These are phyloP conservation scores for Arizona elegans DNA, from an alignment of 2,113 vertebrate species.

Conservation along the genomic window DNA sequence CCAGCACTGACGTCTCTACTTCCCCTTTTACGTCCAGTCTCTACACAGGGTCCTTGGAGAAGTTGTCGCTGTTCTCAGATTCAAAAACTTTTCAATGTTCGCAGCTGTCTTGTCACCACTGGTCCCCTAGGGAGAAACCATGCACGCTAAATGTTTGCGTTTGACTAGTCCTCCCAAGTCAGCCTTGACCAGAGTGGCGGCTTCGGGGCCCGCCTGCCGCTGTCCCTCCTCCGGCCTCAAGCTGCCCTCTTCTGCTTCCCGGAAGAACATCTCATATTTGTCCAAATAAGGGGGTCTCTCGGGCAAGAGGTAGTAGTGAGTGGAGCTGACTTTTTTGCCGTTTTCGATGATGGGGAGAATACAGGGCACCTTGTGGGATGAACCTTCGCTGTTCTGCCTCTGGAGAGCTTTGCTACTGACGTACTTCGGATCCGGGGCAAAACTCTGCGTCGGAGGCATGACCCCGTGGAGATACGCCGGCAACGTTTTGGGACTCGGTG, in stretches of 20 bases:
- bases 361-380: conserved; percentile 75
- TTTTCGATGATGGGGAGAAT: conserved; percentile 94
- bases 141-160: conserved; percentile 67
- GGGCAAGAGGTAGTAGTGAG: conserved; percentile 93
- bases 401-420: conserved; percentile 87
- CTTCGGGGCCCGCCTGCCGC: conserved; percentile 10
- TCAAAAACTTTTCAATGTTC: rapidly evolving
- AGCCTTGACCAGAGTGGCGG: neutral
- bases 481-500: conserved; percentile 90
- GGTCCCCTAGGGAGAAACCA: conserved; percentile 68
- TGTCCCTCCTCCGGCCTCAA: conserved; percentile 42
- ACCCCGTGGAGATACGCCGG: conserved; percentile 90
- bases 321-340: conserved; percentile 86
- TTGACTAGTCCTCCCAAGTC: conserved; percentile 65
- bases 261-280: conserved; percentile 80
- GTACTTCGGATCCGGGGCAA: conserved; percentile 94
- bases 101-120: no score
- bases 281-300: conserved; percentile 82
- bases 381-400: conserved; percentile 90
- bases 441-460: conserved; percentile 97
- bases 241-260: conserved; percentile 71
- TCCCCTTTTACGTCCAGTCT: conserved; percentile 9
- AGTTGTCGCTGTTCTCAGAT: neutral
- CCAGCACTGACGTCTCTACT: conserved; percentile 48
- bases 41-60: conserved; percentile 5